A percentile compares a stretch with the other conserved stretches of the same genome.
These are phyloP conservation scores for Anagrus nilaparvatae DNA, from an alignment of 1,140 invertebrate species.

Conservation along the genomic window DNA sequence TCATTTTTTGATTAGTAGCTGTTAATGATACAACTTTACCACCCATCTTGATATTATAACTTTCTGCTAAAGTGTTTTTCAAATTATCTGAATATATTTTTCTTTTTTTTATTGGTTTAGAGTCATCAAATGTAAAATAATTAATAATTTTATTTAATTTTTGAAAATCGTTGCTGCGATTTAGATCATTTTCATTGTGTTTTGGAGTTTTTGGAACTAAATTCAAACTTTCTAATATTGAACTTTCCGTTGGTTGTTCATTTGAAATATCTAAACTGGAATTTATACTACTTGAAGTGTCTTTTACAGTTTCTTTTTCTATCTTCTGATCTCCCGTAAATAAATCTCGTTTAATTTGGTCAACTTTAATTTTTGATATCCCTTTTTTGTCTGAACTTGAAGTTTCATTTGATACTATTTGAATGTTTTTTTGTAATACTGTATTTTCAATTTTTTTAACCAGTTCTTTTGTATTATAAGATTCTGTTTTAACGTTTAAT, in stretches of 20 bases:
- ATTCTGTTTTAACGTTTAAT: not conserved
- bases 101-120: conserved; percentile 20
- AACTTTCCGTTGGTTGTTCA: not conserved
- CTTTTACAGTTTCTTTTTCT: too few species aligned
- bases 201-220: not conserved
- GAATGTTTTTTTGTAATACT: not conserved
- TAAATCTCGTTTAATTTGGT: conserved; percentile 35
- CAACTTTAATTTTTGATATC: conserved; percentile 27
- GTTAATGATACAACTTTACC: not conserved
- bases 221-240: not conserved
- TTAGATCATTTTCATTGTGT: too few species aligned
- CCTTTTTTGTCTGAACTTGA: conserved; percentile 3
- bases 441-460: not conserved
- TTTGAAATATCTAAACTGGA: too few species aligned
- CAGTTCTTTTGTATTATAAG: not conserved
- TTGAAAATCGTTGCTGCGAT: not conserved
- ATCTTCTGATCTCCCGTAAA: conserved; percentile 21
- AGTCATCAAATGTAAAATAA: conserved; percentile 31
- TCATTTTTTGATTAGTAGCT: not conserved
- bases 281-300: too few species aligned
- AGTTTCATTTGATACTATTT: not conserved
- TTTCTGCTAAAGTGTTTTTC: too few species aligned
- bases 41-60: not conserved
- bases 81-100: too few species aligned
- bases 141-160: conserved; percentile 14